phyloP scores from a whole-genome alignment of 2,888 invertebrate species.

The Caenorhabditis doughertyi region DNA sequence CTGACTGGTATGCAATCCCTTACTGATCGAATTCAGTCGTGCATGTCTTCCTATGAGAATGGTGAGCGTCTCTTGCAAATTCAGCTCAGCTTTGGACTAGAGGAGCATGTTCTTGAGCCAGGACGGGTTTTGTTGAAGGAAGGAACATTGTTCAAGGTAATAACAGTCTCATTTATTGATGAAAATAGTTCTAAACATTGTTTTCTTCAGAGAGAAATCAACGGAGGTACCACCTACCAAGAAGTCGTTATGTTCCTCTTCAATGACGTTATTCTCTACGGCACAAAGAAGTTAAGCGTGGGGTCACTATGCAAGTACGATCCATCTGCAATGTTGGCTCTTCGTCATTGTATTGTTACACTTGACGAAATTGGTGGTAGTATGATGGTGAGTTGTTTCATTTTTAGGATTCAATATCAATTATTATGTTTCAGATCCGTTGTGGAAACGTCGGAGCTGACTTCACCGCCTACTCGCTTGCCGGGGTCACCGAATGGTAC shows the following conservation, averaged over 20 bases:
- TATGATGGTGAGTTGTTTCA: conserved; percentile 46
- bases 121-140: conserved; percentile 67
- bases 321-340: conserved; percentile 60
- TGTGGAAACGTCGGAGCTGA: conserved; percentile 58
- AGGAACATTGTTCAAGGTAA: conserved; percentile 64
- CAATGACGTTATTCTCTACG: conserved; percentile 70
- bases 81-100: conserved; percentile 58
- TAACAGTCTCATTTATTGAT: no score
- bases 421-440: conserved; percentile 54
- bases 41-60: conserved; percentile 68
- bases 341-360: conserved; percentile 58
- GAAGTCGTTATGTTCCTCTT: conserved; percentile 68
- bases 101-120: conserved; percentile 64
- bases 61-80: conserved; percentile 62
- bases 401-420: not conserved
- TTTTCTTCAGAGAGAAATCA: conserved; percentile 54
- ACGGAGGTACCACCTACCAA: conserved; percentile 58
- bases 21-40: conserved; percentile 64
- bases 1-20: conserved; percentile 59
- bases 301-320: conserved; percentile 55
- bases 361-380: conserved; percentile 61
- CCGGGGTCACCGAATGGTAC: conserved; percentile 46
- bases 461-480: conserved; percentile 52
- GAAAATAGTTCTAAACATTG: not conserved
- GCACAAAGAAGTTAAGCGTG: conserved; percentile 62